Evolutionary conservation across 2,888 invertebrate genomes (phyloP), one percentile per base, ranked within the genome.

Genomic region (Metellina segmentata): DNA sequence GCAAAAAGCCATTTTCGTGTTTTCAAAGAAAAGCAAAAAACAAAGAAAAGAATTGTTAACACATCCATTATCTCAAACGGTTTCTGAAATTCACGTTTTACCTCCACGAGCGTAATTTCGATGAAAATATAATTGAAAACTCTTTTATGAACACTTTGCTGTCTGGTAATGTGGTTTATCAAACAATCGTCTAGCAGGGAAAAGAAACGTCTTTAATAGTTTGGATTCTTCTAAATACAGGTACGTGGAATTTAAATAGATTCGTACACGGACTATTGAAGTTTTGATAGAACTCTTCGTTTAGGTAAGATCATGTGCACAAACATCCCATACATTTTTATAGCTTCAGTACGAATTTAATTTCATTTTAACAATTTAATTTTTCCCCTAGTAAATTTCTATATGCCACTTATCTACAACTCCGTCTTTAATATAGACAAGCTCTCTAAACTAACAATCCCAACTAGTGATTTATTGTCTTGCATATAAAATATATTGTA

Each of bases 81-180:
- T 61, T 61, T 61, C 11, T 8, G 61, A 61, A 61, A 61, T 61
- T 61, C 16, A 16, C 61, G 61, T 61, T 61, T 61, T 16, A 61
- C 61, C 61, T 61, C 34, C 34, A 4, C 34, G 34, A 34, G 34
- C 34, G 34, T 34, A 34, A 34, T 34, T 34, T 34, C 34, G 61
- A 61, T 61, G 61, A 61, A 61, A 61, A 61, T 61, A 61, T 61
- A 61, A 61, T 61, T 61, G 61, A 61, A 61, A 61, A 61, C 61
- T 61, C 61, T 61, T 61, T 61, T 61, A 61, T 16, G 61, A 34
- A 34, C 34, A 34, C 34, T 34, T 34, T 34, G 34, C 34, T 34
- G 34, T 34, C 61, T 16, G 61, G 13, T 61, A 61, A 61, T 61
- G 61, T 11, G 61, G 61, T 61, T 61, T 61, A 61, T 61, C 61